These are phyloP conservation scores for Rhizoglyphus robini DNA, from an alignment of 1,140 invertebrate genomes.

Conservation along the genomic window DNA sequence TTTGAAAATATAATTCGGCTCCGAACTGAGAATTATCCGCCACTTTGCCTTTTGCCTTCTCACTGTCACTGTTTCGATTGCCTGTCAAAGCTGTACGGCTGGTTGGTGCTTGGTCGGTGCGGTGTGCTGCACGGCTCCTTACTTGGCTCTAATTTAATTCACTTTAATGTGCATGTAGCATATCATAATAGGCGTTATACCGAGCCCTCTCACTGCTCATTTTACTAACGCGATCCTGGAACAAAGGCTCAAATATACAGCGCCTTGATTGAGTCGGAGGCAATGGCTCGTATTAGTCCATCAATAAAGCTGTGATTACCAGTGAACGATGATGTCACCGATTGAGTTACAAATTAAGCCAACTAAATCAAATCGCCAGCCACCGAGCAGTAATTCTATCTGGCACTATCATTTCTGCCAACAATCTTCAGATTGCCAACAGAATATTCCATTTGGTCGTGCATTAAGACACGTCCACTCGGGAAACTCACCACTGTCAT, in stretches of 20 bases:
- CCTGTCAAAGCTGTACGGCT: conserved; percentile 2
- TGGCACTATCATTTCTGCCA: conserved; percentile 6
- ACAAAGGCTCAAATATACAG: conserved; percentile 13
- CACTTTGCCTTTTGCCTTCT: conserved; percentile 2
- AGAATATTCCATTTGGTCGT: neutral
- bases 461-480: too few species aligned
- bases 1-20: conserved; percentile 10
- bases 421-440: neutral
- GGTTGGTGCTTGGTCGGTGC: too few species aligned
- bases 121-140: neutral
- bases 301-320: conserved; percentile 10
- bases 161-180: conserved; percentile 8
- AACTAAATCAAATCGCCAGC: neutral
- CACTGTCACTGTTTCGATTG: neutral
- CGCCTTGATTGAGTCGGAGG: neutral
- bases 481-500: too few species aligned
- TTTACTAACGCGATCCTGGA: conserved; percentile 12
- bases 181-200: conserved; percentile 5
- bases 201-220: neutral
- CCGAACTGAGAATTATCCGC: conserved; percentile 9
- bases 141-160: conserved; percentile 6
- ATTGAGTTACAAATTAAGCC: conserved; percentile 14
- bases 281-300: conserved; percentile 13
- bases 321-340: conserved; percentile 9
- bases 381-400: conserved; percentile 6